Evolutionary conservation across 1,140 invertebrate species (phyloP).

Genomic region (Drosophila pseudoananassae): DNA sequence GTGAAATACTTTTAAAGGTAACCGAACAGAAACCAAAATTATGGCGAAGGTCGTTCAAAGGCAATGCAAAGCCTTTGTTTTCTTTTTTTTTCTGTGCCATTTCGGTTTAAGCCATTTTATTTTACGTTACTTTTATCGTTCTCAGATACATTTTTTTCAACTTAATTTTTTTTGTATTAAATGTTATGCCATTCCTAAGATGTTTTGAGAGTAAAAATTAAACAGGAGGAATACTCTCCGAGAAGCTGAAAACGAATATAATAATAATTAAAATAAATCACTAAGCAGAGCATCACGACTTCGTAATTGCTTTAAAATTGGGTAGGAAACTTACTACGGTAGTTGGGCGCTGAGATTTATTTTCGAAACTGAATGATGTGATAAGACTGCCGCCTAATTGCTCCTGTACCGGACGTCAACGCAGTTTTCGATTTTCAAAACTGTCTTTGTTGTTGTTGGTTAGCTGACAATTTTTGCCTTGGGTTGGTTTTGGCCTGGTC

Average conservation of each 20-base stretch:
- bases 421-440: conserved; percentile 71
- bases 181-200: neutral
- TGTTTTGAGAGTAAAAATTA: neutral
- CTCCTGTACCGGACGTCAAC: conserved; percentile 70
- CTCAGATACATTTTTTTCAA: conserved; percentile 11
- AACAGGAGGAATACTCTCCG: neutral
- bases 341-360: conserved; percentile 62
- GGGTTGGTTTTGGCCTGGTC: conserved; percentile 25
- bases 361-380: conserved; percentile 58
- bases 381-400: conserved; percentile 68
- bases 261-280: conserved; percentile 1
- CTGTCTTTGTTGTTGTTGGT: conserved; percentile 25
- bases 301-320: conserved; percentile 7
- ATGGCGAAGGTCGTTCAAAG: conserved; percentile 76
- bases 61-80: conserved; percentile 64
- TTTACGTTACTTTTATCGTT: conserved; percentile 48
- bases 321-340: conserved; percentile 33
- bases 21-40: conserved; percentile 45
- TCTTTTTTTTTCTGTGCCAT: conserved; percentile 36
- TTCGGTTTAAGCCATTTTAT: conserved; percentile 12
- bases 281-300: conserved; percentile 5
- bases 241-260: neutral
- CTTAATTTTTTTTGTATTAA: neutral
- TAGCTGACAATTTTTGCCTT: conserved; percentile 15
- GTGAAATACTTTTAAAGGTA: conserved; percentile 76